phyloP scores from a whole-genome alignment of 2,797 vertebrate genomes.

The Enteromius unitaeniatus region DNA sequence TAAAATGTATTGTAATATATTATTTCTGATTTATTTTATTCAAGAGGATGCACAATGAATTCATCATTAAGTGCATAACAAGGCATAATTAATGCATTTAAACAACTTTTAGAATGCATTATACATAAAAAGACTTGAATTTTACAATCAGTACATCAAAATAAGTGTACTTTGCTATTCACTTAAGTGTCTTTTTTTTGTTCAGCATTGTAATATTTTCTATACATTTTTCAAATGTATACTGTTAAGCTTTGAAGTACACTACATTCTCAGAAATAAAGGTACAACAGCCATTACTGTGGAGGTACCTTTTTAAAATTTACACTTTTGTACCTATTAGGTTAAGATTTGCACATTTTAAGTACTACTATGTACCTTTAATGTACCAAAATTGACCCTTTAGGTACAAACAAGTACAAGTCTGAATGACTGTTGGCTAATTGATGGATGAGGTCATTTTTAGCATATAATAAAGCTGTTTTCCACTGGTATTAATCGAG shows the following conservation, averaged over 20 bases:
- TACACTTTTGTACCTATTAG: too few species aligned
- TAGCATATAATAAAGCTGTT: not conserved
- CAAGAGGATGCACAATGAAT: not conserved
- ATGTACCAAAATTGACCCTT: too few species aligned
- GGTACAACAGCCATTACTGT: too few species aligned
- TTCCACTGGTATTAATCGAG: slow-evolving; percentile 10
- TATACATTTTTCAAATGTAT: not conserved
- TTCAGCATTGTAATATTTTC: not conserved
- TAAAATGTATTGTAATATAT: not conserved
- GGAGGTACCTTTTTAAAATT: too few species aligned
- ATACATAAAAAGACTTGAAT: not conserved
- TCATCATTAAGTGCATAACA: not conserved
- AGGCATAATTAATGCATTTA: too few species aligned
- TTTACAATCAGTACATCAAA: not conserved
- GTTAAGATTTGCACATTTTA: too few species aligned
- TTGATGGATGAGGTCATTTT: not conserved
- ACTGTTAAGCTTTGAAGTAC: not conserved
- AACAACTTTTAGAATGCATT: too few species aligned
- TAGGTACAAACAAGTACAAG: not conserved
- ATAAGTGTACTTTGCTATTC: not conserved
- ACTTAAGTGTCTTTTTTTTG: not conserved
- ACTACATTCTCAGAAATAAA: not conserved
- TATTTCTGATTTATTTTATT: not conserved
- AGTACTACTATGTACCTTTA: too few species aligned
- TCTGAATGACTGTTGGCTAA: not conserved